These are phyloP conservation scores for Microcaecilia unicolor DNA, from an alignment of 2,797 vertebrate genomes.

Conservation along the genomic window DNA sequence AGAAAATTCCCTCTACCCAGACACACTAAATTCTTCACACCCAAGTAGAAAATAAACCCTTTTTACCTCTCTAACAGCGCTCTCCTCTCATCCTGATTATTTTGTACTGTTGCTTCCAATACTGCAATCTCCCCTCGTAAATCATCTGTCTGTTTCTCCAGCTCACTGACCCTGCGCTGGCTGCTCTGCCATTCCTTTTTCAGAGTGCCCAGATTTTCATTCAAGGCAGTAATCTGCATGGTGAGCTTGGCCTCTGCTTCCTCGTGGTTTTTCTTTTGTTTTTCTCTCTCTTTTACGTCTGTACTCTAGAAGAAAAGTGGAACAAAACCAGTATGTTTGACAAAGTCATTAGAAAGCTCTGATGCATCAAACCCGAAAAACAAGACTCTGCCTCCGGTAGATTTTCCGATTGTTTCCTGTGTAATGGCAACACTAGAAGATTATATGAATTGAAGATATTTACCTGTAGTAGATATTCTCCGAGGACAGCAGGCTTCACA, in stretches of 20 bases:
- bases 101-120: constrained; percentile 92
- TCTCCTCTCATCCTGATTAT: constrained; percentile 93
- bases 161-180: constrained; percentile 77
- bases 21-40: neutral
- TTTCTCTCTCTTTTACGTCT: constrained; percentile 74
- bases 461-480: too few species aligned
- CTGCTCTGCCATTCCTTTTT: constrained; percentile 94
- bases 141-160: constrained; percentile 94
- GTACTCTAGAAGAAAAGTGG: constrained; percentile 45
- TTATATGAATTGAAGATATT: too few species aligned
- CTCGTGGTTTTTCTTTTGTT: constrained; percentile 68
- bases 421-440: too few species aligned
- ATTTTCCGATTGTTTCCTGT: too few species aligned
- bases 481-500: too few species aligned
- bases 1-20: too few species aligned
- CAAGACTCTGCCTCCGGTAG: too few species aligned
- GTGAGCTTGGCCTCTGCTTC: constrained; percentile 72
- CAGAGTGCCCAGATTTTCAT: constrained; percentile 89
- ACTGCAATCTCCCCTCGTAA: constrained; percentile 92
- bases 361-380: too few species aligned
- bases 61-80: constrained; percentile 87
- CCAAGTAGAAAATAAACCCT: neutral
- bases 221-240: constrained; percentile 83
- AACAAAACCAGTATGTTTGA: constrained; percentile 2
- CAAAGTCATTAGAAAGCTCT: too few species aligned